Base-by-base conservation (phyloP, 2,797 vertebrate genomes). In the Cyprinella venusta region DNA sequence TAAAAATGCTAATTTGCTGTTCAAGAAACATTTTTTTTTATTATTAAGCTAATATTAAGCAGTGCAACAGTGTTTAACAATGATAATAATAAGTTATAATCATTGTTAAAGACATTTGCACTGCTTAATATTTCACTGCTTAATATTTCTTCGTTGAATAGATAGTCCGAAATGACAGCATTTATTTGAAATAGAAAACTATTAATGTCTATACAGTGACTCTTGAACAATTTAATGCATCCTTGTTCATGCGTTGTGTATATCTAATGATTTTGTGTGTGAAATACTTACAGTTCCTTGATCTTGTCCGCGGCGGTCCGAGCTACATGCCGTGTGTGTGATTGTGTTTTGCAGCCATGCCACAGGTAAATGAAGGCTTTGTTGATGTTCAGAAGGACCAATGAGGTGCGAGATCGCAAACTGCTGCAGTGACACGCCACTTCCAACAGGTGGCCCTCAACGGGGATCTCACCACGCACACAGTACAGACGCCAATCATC, bases 401-500 rank as follows among this genome's bases (percentile, higher is more conserved):
- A 97, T 86, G 98, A 98, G 26, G 96, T 95, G 86, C 98, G 92
- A 86, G 98, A 99, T 68, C 98, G 95, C 89, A 99, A 93, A 91
- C 98, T 99, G 93, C 97, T 99, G 94, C 97, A 98, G 93, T 99
- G 98, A 90, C 97, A 99, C 0, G 96, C 96, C 85, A 99, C 97
- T 92, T 99, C 98, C 92, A 99, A 95, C 89, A 99, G 94, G 88
- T 98, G 97, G 88, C 98, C 98, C 93, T 99, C 98, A 76, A 87
- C 85, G 0, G 97, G 93, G 85, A 97, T 94, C 90, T 99, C 98
- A 8, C 98, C 97, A 2, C 98, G 92, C 52, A 98, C 97, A 0
- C 98, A 99, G 90, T 99, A 99, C 84, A 99, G 94, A 82, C 97
- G 96, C 98, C 98, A 99, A 71, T 99, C 98, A 90, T 92, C 98